Base-by-base conservation (phyloP, 2,797 vertebrate species). In the Scarus forsteni region DNA sequence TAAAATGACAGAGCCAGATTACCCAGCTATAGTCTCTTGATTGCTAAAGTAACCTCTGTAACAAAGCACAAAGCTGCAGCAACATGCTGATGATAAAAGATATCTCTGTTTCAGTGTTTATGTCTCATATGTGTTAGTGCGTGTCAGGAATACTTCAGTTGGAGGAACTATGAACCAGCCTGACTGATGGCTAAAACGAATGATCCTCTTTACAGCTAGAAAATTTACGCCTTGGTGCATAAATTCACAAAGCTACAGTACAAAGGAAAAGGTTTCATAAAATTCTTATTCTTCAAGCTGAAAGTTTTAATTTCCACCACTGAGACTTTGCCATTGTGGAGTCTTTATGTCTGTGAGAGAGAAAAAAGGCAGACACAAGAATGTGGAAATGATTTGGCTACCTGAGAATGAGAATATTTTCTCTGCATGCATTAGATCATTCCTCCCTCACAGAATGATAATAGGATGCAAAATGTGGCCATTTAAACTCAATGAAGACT, bases 281-380 rank as follows among this genome's bases (percentile, higher is more conserved):
- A 88, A 89, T 65, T 80, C 59, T 83, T 62, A 73, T 79, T 90
- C 79, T 84, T 85, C 73, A 84, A 83, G 83, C 85, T 75, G 66
- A 68, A 85, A 65, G 62, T 85, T 88, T 88, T 75, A 86, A 82
- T 86, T 87, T 88, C 75, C 75, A 80, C 80, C 85, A 85, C 59
- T 70, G 42, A 40, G 65, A 77, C 43, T 66, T 53, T 70, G 59
- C 61, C 72, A 56, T 52, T 44, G 69, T 39, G 18, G 39, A 40
- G 44, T 61, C 62, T 79, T 83, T 77, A 66, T 80, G 66, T 66
- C 61, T 65, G 42, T 39, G 59, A 50, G 49, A 10, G 9, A 70
- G 69, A 19, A 61, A 68, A 70, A 70, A 65, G 34, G 12, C 18
- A 43, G 34, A 66, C 53, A 59, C 39, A 60, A 50, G 53, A 60